Base-by-base conservation (phyloP, 2,888 invertebrate genomes). In the Plusia festucae region DNA sequence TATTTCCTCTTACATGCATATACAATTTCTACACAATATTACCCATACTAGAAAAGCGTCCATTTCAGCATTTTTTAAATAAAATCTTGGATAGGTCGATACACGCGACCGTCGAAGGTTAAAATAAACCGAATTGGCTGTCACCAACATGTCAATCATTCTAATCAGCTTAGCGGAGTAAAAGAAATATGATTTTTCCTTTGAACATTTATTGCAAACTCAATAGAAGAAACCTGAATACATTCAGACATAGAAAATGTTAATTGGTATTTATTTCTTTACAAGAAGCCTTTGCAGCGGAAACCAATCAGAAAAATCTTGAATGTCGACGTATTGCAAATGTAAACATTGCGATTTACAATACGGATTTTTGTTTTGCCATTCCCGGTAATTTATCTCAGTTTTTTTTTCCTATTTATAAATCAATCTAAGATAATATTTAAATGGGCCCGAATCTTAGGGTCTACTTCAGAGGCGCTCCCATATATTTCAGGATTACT, bases 101-200 rank as follows among this genome's bases (percentile, higher is more conserved):
- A 34, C 32, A 32, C 34, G 34, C 34, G 15, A 6, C n/a, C 40
- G n/a, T 40, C 0, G n/a, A 4, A 40, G 40, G 40, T 40, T 40
- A 40, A n/a, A 40, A 40, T n/a, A 40, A 40, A n/a, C 40, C 40
- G n/a, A 40, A 40, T 40, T 40, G 40, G n/a, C n/a, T 40, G 40
- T 40, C 40, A 40, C 40, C 40, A 5, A 5, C 40, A 40, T 40
- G 40, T 40, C 40, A 40, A 40, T 40, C 40, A 40, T 0, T 40
- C 40, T 40, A 40, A 40, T 40, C 40, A 40, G 40, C 40, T 40
- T 40, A 40, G 6, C 6, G n/a, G 9, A 30, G 30, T n/a, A 40
- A 40, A 40, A 40, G 40, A 40, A 40, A 40, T 40, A 40, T n/a
- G 40, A 40, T 40, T 40, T 40, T 40, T n/a, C 40, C 40, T 40